Evolutionary conservation across 2,113 vertebrate genomes (phyloP).

Genomic region (Ptilorrhoa leucosticta): DNA sequence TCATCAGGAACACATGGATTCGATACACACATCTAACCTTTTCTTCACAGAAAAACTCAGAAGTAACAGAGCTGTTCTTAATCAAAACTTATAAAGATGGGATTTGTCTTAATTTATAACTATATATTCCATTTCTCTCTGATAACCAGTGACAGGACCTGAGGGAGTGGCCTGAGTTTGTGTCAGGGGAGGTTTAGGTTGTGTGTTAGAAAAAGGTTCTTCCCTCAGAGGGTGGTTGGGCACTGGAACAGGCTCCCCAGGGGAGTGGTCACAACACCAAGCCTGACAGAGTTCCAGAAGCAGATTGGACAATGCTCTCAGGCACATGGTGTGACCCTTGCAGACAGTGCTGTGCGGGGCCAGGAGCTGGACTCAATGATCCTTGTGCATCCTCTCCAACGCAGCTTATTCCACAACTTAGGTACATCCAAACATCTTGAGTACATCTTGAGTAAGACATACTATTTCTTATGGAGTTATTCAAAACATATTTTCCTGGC

Average conservation of each 20-base stretch:
- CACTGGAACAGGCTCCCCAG: background rate
- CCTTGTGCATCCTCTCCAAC: background rate
- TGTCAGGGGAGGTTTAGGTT: background rate
- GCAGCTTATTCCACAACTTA: background rate
- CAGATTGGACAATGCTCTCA: background rate
- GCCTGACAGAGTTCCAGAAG: background rate
- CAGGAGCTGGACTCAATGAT: background rate
- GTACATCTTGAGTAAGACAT: background rate
- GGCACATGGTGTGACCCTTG: background rate
- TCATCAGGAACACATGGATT: background rate
- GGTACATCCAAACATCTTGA: background rate
- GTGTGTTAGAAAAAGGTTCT: background rate
- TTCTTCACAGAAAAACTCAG: background rate
- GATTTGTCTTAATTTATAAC: background rate
- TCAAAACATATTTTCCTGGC: background rate
- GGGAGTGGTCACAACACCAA: background rate
- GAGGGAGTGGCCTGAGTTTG: background rate
- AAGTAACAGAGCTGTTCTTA: background rate
- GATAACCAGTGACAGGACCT: background rate
- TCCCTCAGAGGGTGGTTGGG: accelerated
- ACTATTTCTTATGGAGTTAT: background rate
- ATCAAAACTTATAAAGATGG: background rate
- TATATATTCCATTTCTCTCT: background rate
- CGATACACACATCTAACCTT: background rate
- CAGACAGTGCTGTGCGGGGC: background rate